phyloP scores from a whole-genome alignment of 2,797 vertebrate genomes.

The Chanos chanos region DNA sequence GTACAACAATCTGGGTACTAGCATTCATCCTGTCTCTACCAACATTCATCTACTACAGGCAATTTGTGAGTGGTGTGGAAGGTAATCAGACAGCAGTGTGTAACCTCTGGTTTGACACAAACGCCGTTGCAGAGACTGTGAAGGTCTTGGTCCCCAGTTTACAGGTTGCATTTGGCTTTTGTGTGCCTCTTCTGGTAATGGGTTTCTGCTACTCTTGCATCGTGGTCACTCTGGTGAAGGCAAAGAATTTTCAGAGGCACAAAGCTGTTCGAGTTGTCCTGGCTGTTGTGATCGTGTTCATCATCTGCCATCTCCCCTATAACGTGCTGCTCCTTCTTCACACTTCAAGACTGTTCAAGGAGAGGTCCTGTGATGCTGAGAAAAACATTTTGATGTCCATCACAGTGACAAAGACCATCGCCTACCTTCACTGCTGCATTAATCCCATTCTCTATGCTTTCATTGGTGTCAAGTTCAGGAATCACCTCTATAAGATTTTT shows the following conservation, averaged over 20 bases:
- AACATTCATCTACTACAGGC: conserved; percentile 74
- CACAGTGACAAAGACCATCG: conserved; percentile 69
- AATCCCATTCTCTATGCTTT: conserved; percentile 94
- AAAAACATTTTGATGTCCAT: conserved; percentile 46
- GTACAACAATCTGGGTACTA: conserved; percentile 71
- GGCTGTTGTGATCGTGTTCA: conserved; percentile 79
- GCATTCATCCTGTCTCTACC: conserved; percentile 73
- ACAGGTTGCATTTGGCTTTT: conserved; percentile 81
- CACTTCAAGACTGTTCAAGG: conserved; percentile 62
- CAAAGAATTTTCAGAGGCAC: conserved; percentile 79
- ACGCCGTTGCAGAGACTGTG: conserved; percentile 53
- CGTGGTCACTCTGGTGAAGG: conserved; percentile 68
- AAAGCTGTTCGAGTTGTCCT: conserved; percentile 83
- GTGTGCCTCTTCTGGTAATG: conserved; percentile 82
- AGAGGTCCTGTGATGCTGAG: conserved; percentile 60
- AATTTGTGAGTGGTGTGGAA: conserved; percentile 38
- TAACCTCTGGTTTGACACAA: conserved; percentile 58
- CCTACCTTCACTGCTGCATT: conserved; percentile 90
- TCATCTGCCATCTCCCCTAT: conserved; percentile 86
- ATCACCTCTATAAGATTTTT: conserved; percentile 79
- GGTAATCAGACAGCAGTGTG: conserved; percentile 51
- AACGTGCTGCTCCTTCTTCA: conserved; percentile 73
- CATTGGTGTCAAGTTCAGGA: conserved; percentile 87
- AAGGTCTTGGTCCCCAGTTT: conserved; percentile 77
- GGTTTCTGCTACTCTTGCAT: conserved; percentile 79